Conservation (phyloP, 2,797 vertebrate genomes). For the Falco biarmicus region DNA sequence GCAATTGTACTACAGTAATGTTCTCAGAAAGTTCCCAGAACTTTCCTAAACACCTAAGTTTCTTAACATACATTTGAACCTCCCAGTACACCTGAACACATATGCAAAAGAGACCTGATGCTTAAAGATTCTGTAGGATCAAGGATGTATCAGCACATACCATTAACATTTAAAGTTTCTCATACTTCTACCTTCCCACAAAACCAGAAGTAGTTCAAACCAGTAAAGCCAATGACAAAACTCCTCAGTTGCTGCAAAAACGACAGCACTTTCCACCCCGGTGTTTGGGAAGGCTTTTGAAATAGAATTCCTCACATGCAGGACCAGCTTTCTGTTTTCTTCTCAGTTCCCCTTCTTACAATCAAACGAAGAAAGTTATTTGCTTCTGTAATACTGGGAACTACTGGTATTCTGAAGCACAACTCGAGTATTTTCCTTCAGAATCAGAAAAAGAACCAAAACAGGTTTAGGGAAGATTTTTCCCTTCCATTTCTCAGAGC, state of each 20-base stretch:
- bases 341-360: background rate
- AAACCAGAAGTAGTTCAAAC: background rate
- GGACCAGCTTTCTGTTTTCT: background rate
- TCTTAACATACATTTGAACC: background rate
- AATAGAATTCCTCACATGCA: background rate
- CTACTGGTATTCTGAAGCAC: background rate
- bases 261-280: background rate
- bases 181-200: background rate
- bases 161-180: background rate
- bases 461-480: background rate
- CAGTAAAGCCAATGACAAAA: background rate
- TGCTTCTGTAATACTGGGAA: background rate
- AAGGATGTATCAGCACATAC: background rate
- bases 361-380: background rate
- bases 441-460: conserved; percentile 11
- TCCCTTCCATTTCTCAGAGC: background rate
- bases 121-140: background rate
- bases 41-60: background rate
- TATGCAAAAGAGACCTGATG: background rate
- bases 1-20: background rate
- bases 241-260: background rate
- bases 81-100: too few relatives aligned
- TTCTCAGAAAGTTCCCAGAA: background rate
- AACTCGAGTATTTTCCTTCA: background rate
- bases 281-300: background rate